These are phyloP conservation scores for Poliocrania exsul DNA, from an alignment of 2,797 vertebrate species.

Conservation along the genomic window DNA sequence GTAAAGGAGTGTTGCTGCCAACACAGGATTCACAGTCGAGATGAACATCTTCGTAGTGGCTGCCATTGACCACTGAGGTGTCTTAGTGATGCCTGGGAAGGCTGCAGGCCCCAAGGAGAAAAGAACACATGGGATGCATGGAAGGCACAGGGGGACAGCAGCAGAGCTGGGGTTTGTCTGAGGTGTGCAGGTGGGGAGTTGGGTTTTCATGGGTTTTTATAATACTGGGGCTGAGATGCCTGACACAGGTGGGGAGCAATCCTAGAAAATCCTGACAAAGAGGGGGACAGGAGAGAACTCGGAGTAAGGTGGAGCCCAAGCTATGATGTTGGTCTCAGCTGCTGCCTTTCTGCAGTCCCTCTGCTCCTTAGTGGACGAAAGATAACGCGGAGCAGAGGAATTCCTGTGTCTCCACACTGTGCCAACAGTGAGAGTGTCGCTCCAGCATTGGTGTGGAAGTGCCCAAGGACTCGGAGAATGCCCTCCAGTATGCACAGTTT, in stretches of 20 bases:
- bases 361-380: background rate
- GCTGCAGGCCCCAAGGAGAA: background rate
- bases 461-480: background rate
- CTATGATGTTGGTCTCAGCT: background rate
- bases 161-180: background rate
- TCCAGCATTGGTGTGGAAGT: background rate
- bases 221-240: background rate
- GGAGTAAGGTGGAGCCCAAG: background rate
- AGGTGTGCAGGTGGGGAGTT: background rate
- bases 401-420: background rate
- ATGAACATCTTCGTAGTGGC: background rate
- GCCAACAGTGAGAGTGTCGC: background rate
- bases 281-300: background rate
- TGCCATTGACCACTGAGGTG: background rate
- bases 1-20: background rate
- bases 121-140: background rate
- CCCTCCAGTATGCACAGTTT: background rate
- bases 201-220: background rate
- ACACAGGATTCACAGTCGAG: accelerated
- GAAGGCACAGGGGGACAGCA: background rate
- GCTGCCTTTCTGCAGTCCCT: background rate
- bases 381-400: accelerated
- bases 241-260: accelerated
- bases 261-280: background rate
- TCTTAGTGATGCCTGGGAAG: background rate